A percentile compares a stretch with the other conserved stretches of the same genome.
Conservation (phyloP, 2,888 invertebrate species). For the Xanthorhoe spadicearia region DNA sequence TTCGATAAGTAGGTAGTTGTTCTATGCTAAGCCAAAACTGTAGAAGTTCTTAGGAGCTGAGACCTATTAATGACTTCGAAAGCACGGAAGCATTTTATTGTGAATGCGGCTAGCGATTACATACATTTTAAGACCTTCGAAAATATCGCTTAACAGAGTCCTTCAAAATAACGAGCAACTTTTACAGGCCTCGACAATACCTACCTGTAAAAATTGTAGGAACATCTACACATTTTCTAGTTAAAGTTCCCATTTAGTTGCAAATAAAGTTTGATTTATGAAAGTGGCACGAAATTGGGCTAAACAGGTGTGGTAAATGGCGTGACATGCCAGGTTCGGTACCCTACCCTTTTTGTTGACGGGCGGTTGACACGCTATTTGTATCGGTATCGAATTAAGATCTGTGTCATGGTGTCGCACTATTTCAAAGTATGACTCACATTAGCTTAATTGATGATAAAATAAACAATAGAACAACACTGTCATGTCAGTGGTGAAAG, state of each 20-base stretch:
- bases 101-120: no score
- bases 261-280: neutral
- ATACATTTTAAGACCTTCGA: no score
- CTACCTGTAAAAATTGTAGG: no score
- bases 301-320: conserved; percentile 6
- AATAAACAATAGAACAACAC: neutral
- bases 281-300: neutral
- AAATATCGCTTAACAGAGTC: no score
- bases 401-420: conserved; percentile 6
- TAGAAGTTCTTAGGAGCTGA: no score
- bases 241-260: neutral
- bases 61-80: no score
- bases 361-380: conserved; percentile 17
- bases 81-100: no score
- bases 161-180: no score
- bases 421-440: conserved; percentile 2
- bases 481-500: no score
- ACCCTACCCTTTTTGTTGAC: conserved; percentile 5
- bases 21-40: no score
- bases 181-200: no score
- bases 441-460: conserved; percentile 12
- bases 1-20: no score
- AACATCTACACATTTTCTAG: neutral
- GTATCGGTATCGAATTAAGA: conserved; percentile 7
- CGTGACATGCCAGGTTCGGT: conserved; percentile 10